Evolutionary conservation across 1,140 invertebrate species (phyloP).

Genomic region (Helicoverpa armigera): DNA sequence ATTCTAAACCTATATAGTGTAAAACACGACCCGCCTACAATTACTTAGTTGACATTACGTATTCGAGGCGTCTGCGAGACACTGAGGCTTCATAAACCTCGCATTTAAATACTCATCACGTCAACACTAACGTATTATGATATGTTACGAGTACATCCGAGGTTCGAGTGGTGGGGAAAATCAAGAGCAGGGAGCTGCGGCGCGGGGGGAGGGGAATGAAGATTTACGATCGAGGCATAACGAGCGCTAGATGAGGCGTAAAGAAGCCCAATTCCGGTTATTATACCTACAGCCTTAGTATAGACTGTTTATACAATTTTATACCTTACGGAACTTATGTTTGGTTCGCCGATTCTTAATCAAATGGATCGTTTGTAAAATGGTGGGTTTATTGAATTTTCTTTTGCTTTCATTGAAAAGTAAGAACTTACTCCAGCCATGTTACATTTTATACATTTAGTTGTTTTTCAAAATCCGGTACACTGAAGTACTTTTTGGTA

Average conservation of each 20-base stretch:
- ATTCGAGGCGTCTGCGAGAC: conserved; percentile 18
- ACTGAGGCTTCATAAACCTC: conserved; percentile 11
- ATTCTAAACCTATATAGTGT: neutral
- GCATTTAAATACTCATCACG: conserved; percentile 45
- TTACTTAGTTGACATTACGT: conserved; percentile 5
- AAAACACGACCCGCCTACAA: neutral
- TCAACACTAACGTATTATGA: conserved; percentile 65
- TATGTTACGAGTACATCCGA: conserved; percentile 68
- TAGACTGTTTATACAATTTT: conserved; percentile 40
- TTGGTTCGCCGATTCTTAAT: conserved; percentile 21
- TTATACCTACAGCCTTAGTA: conserved; percentile 69
- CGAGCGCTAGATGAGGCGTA: conserved; percentile 85
- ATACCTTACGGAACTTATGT: conserved; percentile 23
- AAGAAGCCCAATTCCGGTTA: conserved; percentile 83
- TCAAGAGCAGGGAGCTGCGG: conserved; percentile 57
- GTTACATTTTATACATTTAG: too few species aligned
- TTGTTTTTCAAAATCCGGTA: too few species aligned
- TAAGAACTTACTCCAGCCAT: neutral
- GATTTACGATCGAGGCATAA: conserved; percentile 84
- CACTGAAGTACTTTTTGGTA: too few species aligned
- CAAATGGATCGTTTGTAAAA: neutral
- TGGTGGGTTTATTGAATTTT: neutral
- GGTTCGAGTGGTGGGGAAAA: conserved; percentile 73
- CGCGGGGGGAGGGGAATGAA: conserved; percentile 71
- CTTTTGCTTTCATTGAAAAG: neutral